Percentiles rank a stretch among this genome's conserved stretches.
Evolutionary conservation across 2,113 vertebrate species (phyloP).

Genomic region (Eudyptes chrysolophus): DNA sequence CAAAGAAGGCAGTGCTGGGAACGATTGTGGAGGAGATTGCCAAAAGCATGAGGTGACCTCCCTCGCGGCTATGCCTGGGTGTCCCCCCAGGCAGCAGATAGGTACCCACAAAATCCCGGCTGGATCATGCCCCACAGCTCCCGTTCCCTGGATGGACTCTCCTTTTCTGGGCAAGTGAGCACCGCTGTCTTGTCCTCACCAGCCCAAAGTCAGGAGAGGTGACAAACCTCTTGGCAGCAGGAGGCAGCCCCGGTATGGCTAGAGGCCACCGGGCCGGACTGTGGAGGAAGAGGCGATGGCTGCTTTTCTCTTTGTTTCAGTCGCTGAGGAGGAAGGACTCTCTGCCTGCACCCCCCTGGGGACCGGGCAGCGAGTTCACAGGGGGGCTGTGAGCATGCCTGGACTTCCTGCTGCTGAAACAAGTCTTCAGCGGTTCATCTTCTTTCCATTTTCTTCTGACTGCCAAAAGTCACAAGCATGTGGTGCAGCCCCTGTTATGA

Average conservation of each 20-base stretch:
- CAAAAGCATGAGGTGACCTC: not conserved
- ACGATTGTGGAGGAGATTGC: not conserved
- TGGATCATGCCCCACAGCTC: not conserved
- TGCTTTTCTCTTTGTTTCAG: not conserved
- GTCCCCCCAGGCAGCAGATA: not conserved
- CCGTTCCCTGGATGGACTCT: not conserved
- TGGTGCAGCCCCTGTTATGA: not conserved
- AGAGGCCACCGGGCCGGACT: not conserved
- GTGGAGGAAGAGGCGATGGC: not conserved
- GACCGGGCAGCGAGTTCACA: accelerated
- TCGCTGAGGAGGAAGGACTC: not conserved
- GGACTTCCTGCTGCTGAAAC: not conserved
- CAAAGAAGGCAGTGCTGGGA: not conserved
- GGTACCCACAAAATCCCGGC: not conserved
- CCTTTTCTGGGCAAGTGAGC: not conserved
- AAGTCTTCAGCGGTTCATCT: not conserved
- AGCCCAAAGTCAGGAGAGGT: not conserved
- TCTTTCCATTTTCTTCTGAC: not conserved
- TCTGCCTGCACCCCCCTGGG: not conserved
- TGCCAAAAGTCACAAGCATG: not conserved
- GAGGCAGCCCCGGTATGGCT: not conserved
- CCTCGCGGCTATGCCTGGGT: not conserved
- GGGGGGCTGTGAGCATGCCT: not conserved
- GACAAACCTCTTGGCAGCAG: not conserved
- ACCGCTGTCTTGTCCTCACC: too few species aligned